Evolutionary conservation across 2,797 vertebrate species (phyloP), one percentile per base, ranked within the genome.

Genomic region (Peromyscus eremicus): DNA sequence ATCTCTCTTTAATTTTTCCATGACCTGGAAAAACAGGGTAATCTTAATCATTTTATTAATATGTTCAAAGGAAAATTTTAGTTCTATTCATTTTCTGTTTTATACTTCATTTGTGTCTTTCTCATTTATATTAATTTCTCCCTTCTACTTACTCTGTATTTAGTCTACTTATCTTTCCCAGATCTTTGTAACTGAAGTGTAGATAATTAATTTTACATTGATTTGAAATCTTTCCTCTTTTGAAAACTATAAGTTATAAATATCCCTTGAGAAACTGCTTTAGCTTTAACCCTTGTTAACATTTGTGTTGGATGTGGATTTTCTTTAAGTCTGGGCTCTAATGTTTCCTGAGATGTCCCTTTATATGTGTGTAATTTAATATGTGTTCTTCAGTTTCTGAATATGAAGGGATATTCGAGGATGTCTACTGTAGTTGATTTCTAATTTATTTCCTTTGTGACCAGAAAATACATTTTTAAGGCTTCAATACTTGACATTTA

Each of bases 381-480:
- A 19, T 52, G 12, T 92, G 12, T 23, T 43, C 29, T 75, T 92
- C 84, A 75, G 77, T 81, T 81, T 90, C 5, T 43, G 46, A 75
- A 60, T 73, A 23, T 49, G 10, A 85, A 13, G 29, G 79, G 34
- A 66, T 14, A 52, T 80, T 90, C 17, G 12, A 55, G 37, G 40
- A 82, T 62, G 29, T 86, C 27, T 55, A 70, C 55, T 88, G n/a
- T n/a, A 70, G 34, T 93, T 95, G 76, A 62, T 71, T 81, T 87
- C n/a, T 71, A 84, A 84, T 25, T 66, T 43, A 37, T 92, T 89
- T 85, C 66, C 19, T 68, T 80, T 75, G 32, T 89, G 71, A 32
- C 37, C 83, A 91, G 37, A 83, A 92, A 83, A 66, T 46, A 76
- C 8, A 71, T 27, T 68, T 9, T 90, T 64, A 83, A 88, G 19